These are phyloP conservation scores for Aricia agestis DNA, from an alignment of 1,140 invertebrate genomes.

Conservation along the genomic window DNA sequence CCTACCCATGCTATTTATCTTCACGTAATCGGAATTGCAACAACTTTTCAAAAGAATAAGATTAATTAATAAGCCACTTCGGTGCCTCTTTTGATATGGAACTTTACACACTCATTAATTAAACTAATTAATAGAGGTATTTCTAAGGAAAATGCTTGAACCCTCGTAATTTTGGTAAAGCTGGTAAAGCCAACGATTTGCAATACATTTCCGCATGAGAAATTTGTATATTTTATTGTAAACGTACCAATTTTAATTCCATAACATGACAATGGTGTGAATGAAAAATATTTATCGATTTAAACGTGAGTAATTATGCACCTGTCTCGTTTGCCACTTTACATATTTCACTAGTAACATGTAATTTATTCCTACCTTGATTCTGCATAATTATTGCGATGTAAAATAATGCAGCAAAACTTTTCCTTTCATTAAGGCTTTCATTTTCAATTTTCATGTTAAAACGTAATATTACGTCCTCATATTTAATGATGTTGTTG, in stretches of 20 bases:
- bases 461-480: not conserved
- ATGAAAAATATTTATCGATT: constrained; percentile 22
- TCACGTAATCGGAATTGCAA: no score
- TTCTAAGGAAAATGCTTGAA: no score
- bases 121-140: no score
- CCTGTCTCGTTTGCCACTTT: not conserved
- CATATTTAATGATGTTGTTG: not conserved
- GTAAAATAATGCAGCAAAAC: not conserved
- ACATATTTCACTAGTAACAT: not conserved
- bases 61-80: no score
- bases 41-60: no score
- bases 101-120: no score
- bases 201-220: no score
- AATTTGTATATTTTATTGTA: no score
- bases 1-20: no score
- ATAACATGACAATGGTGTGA: not conserved
- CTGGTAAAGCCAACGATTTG: no score
- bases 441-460: not conserved
- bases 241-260: not conserved
- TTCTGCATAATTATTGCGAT: not conserved
- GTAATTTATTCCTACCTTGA: not conserved
- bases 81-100: no score
- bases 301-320: not conserved
- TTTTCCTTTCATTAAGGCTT: not conserved
- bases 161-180: no score